Evolutionary conservation across 1,140 invertebrate genomes (phyloP).

Genomic region (Liolophura sinensis): DNA sequence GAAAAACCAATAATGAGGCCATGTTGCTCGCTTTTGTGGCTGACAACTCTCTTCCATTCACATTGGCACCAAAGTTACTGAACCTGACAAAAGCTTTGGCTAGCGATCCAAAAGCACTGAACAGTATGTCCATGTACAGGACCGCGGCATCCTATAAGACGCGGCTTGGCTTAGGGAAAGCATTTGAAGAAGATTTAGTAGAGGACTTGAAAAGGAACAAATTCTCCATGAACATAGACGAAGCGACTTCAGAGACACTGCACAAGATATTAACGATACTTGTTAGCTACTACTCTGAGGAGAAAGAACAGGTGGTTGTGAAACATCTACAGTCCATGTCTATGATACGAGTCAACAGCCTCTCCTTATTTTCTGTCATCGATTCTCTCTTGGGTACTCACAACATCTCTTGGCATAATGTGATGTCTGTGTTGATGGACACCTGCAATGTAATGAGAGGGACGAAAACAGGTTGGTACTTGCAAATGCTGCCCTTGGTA

Average conservation of each 20-base stretch:
- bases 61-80: constrained; percentile 5
- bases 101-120: constrained; percentile 6
- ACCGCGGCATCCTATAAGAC: constrained; percentile 16
- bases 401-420: constrained; percentile 7
- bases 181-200: not conserved
- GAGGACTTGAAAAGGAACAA: not conserved
- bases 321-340: constrained; percentile 4
- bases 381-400: not conserved
- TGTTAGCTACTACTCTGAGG: constrained; percentile 7
- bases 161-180: constrained; percentile 1
- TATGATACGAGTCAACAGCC: constrained; percentile 1
- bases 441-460: constrained; percentile 17
- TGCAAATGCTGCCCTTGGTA: no score
- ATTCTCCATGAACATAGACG: constrained; percentile 13
- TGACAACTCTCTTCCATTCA: constrained; percentile 2
- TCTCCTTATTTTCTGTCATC: not conserved
- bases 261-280: constrained; percentile 12
- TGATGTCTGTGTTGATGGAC: constrained; percentile 22
- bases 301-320: constrained; percentile 4
- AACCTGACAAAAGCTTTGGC: not conserved
- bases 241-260: not conserved
- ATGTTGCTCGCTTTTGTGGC: constrained; percentile 1
- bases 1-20: not conserved
- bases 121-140: constrained; percentile 4
- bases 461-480: constrained; percentile 14